These are phyloP conservation scores for Drosophila takahashii DNA, from an alignment of 1,140 invertebrate species.

Conservation along the genomic window DNA sequence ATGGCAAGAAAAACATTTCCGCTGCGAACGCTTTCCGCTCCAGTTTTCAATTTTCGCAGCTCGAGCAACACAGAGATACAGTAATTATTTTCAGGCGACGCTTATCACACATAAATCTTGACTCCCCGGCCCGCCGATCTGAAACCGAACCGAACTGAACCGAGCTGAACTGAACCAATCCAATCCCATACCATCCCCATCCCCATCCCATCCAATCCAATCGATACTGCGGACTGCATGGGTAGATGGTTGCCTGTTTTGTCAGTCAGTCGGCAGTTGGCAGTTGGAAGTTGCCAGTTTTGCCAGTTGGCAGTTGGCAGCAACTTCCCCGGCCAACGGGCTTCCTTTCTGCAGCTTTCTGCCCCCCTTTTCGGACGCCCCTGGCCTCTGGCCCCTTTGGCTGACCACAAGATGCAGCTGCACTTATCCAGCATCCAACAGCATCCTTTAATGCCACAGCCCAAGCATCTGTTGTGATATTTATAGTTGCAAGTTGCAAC, in stretches of 20 bases:
- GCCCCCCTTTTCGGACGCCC: constrained; percentile 20
- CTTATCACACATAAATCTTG: constrained; percentile 81
- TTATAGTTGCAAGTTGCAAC: constrained; percentile 72
- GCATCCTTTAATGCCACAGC: constrained; percentile 80
- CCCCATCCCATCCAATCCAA: constrained; percentile 39
- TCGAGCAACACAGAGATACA: constrained; percentile 55
- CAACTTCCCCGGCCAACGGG: constrained; percentile 73
- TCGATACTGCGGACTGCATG: constrained; percentile 6
- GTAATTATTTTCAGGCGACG: constrained; percentile 83
- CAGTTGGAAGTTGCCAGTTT: constrained; percentile 25
- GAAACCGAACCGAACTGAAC: background rate
- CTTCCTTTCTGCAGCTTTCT: constrained; percentile 74
- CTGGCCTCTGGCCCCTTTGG: constrained; percentile 11
- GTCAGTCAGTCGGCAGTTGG: constrained; percentile 55
- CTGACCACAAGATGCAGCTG: constrained; percentile 62
- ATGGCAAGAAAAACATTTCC: constrained; percentile 71
- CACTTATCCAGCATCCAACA: constrained; percentile 34
- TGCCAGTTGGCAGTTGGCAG: constrained; percentile 24
- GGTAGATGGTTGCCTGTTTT: constrained; percentile 60
- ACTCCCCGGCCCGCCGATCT: constrained; percentile 17
- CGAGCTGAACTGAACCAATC: constrained; percentile 19
- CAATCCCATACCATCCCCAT: constrained; percentile 36
- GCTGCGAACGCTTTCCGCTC: constrained; percentile 75
- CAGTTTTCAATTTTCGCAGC: constrained; percentile 78
- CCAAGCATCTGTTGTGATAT: constrained; percentile 78